Evolutionary conservation across 2,888 invertebrate genomes (phyloP), one percentile per base, ranked within the genome.

Genomic region (Aethes cnicana): DNA sequence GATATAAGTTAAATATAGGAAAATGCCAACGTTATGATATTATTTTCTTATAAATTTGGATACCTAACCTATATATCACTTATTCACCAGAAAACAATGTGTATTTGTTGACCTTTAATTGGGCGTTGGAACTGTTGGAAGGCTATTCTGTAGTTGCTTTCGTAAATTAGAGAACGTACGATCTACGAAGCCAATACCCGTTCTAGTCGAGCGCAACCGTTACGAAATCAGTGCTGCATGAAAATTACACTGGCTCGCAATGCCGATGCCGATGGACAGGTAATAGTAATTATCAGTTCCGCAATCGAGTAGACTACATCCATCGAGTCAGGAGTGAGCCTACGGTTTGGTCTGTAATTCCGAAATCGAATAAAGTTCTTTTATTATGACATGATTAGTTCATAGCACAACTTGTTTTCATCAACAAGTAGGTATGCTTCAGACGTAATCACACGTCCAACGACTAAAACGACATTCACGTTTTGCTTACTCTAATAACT

Each of bases 191-290:
- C 80, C 80, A 78, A 85, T 84, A 85, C 84, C 77, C 83, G 88
- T 88, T 88, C 85, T 84, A 85, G 81, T 79, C 80, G 82, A 84
- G 71, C 83, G 86, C 86, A 85, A 83, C 87, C 86, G 87, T 88
- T 88, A 87, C 84, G 84, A 87, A 87, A 87, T 84, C 85, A 81
- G 69, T 76, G 82, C 84, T 81, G 82, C 85, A 86, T 87, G 82
- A 85, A 87, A 84, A 84, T 80, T 78, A 77, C 72, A 72, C 67
- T 67, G 66, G 66, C 64, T 66, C 58, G 58, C 50, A 54, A 57
- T 62, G 56, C 52, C 55, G 54, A 55, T 48, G 57, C 54, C 49
- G 41, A 57, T 55, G 44, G 49, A 57, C 50, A 52, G 36, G 46
- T 32, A 42, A 53, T 55, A 44, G 48, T 49, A 55, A 54, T 53